Base-by-base conservation (phyloP, 2,888 invertebrate species). In the Germaria angustata region DNA sequence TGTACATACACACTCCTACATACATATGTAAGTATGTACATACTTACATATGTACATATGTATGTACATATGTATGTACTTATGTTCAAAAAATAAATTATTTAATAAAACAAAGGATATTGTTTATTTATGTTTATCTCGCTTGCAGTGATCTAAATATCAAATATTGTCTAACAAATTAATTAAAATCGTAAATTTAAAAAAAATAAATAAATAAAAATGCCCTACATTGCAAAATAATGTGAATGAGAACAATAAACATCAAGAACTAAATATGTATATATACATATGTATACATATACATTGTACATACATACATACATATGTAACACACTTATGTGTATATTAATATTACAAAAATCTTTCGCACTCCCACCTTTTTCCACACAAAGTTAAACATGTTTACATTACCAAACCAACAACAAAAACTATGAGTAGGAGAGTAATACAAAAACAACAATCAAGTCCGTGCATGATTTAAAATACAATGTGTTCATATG, bases 211-310 rank as follows among this genome's bases (percentile, higher is more conserved):
- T 39, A 36, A 61, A 77, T 8, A 63, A 73, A 72, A 68, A 71
- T 79, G 73, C 66, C 80, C 80, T 63, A 73, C 77, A 69, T 76
- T 81, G 76, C 71, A 68, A 84, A 83, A 83, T 73, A 46, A 73
- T 57, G 41, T 72, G 72, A 76, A 55, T 75, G 65, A 57, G 59
- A 72, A 76, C 15, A 39, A 46, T 15, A 75, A 59, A 32, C 32
- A 53, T 0, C 3, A 15, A n/a, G 20, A 51, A 61, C 2, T 61
- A 49, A 51, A 59, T 17, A 32, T 9, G 20, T 2, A 46, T 20
- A 22, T n/a, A n/a, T n/a, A n/a, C n/a, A n/a, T n/a, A 34, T 36
- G 2, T 36, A 36, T 36, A 36, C 8, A 9, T 8, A 59, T 17
- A 49, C 22, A 22, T n/a, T n/a, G n/a, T 39, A 39, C 3, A 3